Base-by-base conservation (phyloP, 1,140 invertebrate species). In the Brachionus manjavacas region DNA sequence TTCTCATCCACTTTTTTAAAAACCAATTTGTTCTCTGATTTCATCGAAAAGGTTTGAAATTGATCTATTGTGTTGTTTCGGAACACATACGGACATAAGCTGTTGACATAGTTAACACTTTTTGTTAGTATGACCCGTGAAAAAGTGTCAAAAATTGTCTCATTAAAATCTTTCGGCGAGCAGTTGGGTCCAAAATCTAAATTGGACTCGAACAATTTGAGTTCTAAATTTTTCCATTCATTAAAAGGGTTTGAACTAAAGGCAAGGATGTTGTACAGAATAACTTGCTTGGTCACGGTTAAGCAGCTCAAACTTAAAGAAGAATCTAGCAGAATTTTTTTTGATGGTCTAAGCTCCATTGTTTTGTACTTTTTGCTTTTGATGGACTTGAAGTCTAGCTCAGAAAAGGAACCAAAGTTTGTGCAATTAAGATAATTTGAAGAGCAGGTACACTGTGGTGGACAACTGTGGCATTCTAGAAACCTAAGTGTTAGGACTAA, bases 121-220 rank as follows among this genome's bases (percentile, higher is more conserved):
- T 76, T 43, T 49, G 41, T 25, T 76, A 76, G 43, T 23, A 46
- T 31, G 20, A 76, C 12, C 14, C 25, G 20, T 11, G 72, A 76
- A 76, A 76, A 76, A 31, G 39, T 49, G 14, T 46, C 43, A 23
- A 76, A 76, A n/a, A 76, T 25, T 49, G 41, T 52, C 16, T 76
- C 23, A 49, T 76, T 25, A 23, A 76, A 76, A 23, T 49, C 25
- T 49, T 46, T 12, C 11, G 31, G 1, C 14, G 41, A 28, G 16
- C 43, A 76, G 11, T 76, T 35, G 9, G 23, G 11, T 76, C 41
- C 16, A 49, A 76, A 76, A 7, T 76, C 43, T 14, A 76, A 76
- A 49, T 76, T 28, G 23, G 72, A 76, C 41, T 76, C 72, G 20
- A 25, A 46, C 11, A 76, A 28, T 49, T 76, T 76, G n/a, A 76